Conservation (phyloP, 2,113 vertebrate species). For the Mobula hypostoma region DNA sequence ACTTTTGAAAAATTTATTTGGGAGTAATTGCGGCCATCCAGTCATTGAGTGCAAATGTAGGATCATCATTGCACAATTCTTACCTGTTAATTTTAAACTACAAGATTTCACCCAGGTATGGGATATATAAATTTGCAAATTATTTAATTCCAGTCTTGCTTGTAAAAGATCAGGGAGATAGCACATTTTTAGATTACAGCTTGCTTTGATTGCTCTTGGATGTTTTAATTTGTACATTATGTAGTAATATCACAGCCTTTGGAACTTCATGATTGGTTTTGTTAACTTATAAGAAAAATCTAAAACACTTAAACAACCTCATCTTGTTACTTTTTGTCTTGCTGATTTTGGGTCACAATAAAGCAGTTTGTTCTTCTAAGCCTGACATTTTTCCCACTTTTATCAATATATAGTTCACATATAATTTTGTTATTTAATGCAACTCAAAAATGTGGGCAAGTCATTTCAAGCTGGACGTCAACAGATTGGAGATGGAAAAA, state of each 20-base stretch:
- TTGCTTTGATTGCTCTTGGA: neutral
- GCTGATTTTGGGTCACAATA: neutral
- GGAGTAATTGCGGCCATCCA: neutral
- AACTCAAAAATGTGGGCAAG: slow-evolving; percentile 53
- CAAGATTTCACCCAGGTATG: neutral
- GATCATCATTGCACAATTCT: neutral
- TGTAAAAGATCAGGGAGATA: neutral
- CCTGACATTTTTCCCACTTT: neutral
- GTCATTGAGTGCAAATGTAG: neutral
- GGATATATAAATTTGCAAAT: neutral
- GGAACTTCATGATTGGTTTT: neutral
- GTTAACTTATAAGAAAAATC: neutral
- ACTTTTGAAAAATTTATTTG: neutral
- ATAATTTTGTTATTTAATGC: slow-evolving; percentile 38
- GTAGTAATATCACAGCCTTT: neutral
- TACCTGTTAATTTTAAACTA: neutral
- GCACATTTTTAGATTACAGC: neutral
- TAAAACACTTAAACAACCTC: neutral
- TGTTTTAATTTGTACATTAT: neutral
- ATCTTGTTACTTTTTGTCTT: neutral
- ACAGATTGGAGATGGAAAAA: slow-evolving; percentile 45
- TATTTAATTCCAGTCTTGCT: neutral
- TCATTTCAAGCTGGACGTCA: slow-evolving; percentile 47
- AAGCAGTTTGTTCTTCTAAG: neutral
- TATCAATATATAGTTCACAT: neutral